phyloP scores from a whole-genome alignment of 1,140 invertebrate genomes.

The Vollenhovia emeryi region DNA sequence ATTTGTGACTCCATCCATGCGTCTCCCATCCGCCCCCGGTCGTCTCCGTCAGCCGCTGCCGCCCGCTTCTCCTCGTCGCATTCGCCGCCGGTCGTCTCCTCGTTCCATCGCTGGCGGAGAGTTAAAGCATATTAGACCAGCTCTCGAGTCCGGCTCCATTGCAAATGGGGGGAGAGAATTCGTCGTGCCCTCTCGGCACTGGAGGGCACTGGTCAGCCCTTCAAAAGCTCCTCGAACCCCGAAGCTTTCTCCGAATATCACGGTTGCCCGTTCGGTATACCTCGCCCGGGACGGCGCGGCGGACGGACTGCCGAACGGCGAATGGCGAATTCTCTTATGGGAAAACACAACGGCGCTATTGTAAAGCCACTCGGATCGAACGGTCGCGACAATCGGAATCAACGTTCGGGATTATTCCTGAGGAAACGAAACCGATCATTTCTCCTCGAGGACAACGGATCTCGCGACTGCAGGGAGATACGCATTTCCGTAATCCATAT shows the following conservation, averaged over 20 bases:
- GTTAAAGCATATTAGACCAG: constrained; percentile 78
- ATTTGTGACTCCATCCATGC: constrained; percentile 52
- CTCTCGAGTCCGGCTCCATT: constrained; percentile 70
- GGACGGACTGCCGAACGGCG: not conserved
- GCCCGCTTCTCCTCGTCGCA: not conserved
- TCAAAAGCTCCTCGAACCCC: constrained; percentile 65
- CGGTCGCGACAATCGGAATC: not conserved
- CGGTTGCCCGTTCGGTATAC: constrained; percentile 6
- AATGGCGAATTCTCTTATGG: not conserved
- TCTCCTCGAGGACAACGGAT: constrained; percentile 21
- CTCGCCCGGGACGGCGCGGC: not conserved
- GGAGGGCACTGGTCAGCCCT: constrained; percentile 62
- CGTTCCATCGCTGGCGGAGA: constrained; percentile 44
- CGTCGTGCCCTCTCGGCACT: constrained; percentile 56
- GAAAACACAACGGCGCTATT: not conserved
- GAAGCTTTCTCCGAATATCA: constrained; percentile 59
- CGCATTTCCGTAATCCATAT: constrained; percentile 70
- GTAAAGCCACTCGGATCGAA: not conserved
- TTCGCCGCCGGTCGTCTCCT: constrained; percentile 6
- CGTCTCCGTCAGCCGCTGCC: constrained; percentile 3
- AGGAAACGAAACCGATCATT: constrained; percentile 56
- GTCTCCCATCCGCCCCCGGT: not conserved
- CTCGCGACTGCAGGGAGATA: constrained; percentile 2
- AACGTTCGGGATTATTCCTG: not conserved
- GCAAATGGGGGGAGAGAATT: constrained; percentile 68